Conservation (phyloP, 2,888 invertebrate genomes). For the Brassicogethes aeneus region DNA sequence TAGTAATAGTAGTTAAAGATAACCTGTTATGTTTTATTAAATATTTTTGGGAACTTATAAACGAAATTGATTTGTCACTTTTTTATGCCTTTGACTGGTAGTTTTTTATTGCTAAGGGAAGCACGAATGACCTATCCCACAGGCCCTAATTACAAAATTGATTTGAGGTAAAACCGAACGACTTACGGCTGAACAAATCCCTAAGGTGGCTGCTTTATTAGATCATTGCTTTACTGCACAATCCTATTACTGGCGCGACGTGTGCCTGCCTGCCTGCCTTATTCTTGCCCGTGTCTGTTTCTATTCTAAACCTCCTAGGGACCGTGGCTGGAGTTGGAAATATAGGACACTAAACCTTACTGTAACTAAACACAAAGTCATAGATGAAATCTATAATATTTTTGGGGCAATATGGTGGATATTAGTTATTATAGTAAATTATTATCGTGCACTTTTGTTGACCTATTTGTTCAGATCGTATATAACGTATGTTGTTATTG, state of each 20-base stretch:
- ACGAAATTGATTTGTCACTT: too few species aligned
- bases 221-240: constrained; percentile 36
- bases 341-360: too few species aligned
- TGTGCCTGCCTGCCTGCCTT: too few species aligned
- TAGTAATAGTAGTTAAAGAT: too few species aligned
- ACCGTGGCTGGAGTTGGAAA: too few species aligned
- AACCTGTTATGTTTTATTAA: too few species aligned
- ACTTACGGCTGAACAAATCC: constrained; percentile 34
- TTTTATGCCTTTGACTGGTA: too few species aligned
- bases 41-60: too few species aligned
- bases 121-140: constrained; percentile 30
- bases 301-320: not conserved
- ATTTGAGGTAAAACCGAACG: constrained; percentile 37
- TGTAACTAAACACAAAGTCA: too few species aligned
- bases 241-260: constrained; percentile 30
- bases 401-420: too few species aligned
- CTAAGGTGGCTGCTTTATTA: constrained; percentile 34
- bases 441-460: constrained; percentile 7
- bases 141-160: constrained; percentile 36
- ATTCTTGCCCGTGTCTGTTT: not conserved
- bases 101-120: constrained; percentile 29
- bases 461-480: constrained; percentile 6
- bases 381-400: too few species aligned
- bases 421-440: constrained; percentile 1
- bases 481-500: constrained; percentile 10